Conservation (phyloP, 1,140 invertebrate species). For the Panagrolaimus sp. region DNA sequence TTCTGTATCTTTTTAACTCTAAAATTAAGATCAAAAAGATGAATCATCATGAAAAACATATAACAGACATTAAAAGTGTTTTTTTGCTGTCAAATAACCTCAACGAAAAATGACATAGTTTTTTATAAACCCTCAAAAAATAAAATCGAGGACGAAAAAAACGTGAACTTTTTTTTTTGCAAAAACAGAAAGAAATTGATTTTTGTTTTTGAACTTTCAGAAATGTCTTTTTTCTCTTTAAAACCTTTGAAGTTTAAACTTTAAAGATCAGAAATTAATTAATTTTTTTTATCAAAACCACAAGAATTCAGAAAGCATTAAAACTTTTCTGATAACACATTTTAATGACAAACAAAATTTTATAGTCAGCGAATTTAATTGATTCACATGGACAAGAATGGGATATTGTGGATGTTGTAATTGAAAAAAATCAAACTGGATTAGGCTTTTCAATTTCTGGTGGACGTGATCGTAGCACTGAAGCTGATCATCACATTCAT, state of each 20-base stretch:
- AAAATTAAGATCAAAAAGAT: conserved; percentile 69
- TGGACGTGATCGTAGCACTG: conserved; percentile 29
- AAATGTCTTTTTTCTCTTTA: not conserved
- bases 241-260: no score
- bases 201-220: not conserved
- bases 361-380: conserved; percentile 27
- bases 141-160: no score
- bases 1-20: conserved; percentile 59
- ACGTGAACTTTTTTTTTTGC: no score
- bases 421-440: conserved; percentile 55
- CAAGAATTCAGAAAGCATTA: not conserved
- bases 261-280: no score
- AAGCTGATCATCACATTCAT: conserved; percentile 78
- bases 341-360: conserved; percentile 16
- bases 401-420: conserved; percentile 43
- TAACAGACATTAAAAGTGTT: conserved; percentile 33
- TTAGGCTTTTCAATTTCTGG: conserved; percentile 74
- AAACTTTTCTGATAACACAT: not conserved
- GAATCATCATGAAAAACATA: conserved; percentile 60
- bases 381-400: conserved; percentile 44
- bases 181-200: no score
- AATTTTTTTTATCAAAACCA: no score
- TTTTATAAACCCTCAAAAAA: no score
- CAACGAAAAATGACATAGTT: no score
- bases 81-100: no score